Percentiles rank a stretch among this genome's conserved stretches.
These are phyloP conservation scores for Euproctis similis DNA, from an alignment of 2,888 invertebrate genomes.

Conservation along the genomic window DNA sequence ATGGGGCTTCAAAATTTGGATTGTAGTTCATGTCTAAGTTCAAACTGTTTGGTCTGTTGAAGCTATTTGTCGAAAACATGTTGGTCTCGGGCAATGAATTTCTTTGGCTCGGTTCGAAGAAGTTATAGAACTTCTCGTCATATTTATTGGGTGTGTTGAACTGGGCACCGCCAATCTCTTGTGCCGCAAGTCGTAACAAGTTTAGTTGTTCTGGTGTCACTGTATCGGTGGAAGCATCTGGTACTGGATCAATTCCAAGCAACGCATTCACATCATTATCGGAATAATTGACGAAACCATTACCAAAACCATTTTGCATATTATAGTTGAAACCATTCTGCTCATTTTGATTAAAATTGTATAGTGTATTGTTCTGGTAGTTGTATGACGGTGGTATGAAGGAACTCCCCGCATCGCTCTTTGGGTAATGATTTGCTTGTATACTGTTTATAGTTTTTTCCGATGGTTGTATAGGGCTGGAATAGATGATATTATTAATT, in stretches of 20 bases:
- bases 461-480: constrained; percentile 55
- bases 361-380: constrained; percentile 45
- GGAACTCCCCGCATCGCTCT: constrained; percentile 41
- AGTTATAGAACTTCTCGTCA: constrained; percentile 60
- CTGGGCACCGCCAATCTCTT: constrained; percentile 68
- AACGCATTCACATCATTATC: constrained; percentile 50
- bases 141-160: constrained; percentile 54
- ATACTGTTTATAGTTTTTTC: constrained; percentile 51
- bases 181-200: constrained; percentile 64
- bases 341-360: constrained; percentile 48
- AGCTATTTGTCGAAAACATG: constrained; percentile 47
- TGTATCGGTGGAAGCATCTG: constrained; percentile 37
- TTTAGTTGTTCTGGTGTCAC: constrained; percentile 66
- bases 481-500: constrained; percentile 18
- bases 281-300: constrained; percentile 49
- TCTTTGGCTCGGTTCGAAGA: constrained; percentile 66
- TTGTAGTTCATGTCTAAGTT: constrained; percentile 58
- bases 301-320: constrained; percentile 49
- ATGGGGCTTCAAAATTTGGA: constrained; percentile 39
- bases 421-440: constrained; percentile 42
- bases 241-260: constrained; percentile 47
- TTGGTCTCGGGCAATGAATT: constrained; percentile 59
- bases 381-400: constrained; percentile 44
- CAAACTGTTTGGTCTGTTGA: constrained; percentile 54
- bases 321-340: constrained; percentile 52